Conservation (phyloP, 2,888 invertebrate species). For the Ochropleura leucogaster region DNA sequence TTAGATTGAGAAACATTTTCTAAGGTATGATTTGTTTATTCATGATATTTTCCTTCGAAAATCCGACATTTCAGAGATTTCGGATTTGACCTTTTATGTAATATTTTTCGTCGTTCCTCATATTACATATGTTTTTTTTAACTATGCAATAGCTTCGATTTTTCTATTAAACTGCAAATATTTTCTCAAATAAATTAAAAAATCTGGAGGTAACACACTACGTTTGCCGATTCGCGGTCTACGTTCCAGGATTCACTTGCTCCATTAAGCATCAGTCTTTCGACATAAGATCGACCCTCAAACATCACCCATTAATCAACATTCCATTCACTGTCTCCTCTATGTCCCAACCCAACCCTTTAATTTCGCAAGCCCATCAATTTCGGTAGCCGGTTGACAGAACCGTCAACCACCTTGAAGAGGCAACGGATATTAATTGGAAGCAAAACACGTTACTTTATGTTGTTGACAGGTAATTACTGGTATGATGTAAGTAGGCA, state of each 20-base stretch:
- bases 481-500: neutral
- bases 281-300: neutral
- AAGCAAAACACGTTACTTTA: conserved; percentile 56
- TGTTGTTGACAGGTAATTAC: conserved; percentile 58
- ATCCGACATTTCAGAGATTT: too few relatives aligned
- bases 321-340: conserved; percentile 1
- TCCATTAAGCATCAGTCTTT: neutral
- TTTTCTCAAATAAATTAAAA: too few relatives aligned
- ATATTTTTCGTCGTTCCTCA: too few relatives aligned
- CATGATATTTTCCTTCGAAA: too few relatives aligned
- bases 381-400: conserved; percentile 54
- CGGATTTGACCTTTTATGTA: too few relatives aligned
- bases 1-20: too few relatives aligned
- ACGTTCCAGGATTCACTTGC: neutral
- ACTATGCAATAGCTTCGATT: too few relatives aligned
- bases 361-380: conserved; percentile 61
- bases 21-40: too few relatives aligned
- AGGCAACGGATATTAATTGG: conserved; percentile 56
- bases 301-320: neutral
- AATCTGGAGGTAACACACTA: neutral
- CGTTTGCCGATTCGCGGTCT: neutral
- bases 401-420: conserved; percentile 41
- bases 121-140: too few relatives aligned
- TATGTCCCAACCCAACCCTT: conserved; percentile 35
- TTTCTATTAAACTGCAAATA: too few relatives aligned